Evolutionary conservation across 2,888 invertebrate genomes (phyloP), one percentile per base, ranked within the genome.

Genomic region (Adela reaumurella): DNA sequence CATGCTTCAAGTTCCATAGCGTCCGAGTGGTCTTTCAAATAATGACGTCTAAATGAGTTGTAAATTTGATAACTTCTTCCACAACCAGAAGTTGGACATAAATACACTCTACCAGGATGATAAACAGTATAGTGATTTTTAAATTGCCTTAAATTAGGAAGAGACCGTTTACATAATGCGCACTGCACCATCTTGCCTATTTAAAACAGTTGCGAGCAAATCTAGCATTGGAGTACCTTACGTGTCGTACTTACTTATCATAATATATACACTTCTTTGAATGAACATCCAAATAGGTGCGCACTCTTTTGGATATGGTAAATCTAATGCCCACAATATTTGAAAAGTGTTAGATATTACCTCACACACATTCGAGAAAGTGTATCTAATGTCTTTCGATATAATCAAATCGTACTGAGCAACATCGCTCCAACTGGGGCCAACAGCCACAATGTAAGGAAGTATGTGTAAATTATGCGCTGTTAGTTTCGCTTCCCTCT

Each of bases 11-110:
- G n/a, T n/a, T n/a, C n/a, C n/a, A n/a, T n/a, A n/a, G n/a, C n/a
- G n/a, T n/a, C n/a, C n/a, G 35, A 11, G 35, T 50, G n/a, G n/a
- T n/a, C 20, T 20, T 46, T 48, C 43, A 46, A 19, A 43, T 48
- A 50, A 20, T 48, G 48, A 19, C 48, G 35, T 41, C 48, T 46
- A 41, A 48, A 48, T 2, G 50, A 50, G 46, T 24, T 46, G 35
- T 48, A 51, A 6, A 48, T 17, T 17, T 46, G 46, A 51, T 41
- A 48, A 19, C 19, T 24, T 17, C 46, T 46, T 5, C 42, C 43
- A 20, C 48, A 46, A 17, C 28, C 19, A 35, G 43, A 8, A 42
- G n/a, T 43, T 48, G 43, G 28, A 48, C 48, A 50, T 43, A 46
- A 48, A 48, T 24, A 50, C 14, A 42, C 42, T 16, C 18, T 11